Percentiles rank a stretch among this genome's conserved stretches.
Conservation (phyloP, 2,888 invertebrate genomes). For the Phyllotreta striolata region DNA sequence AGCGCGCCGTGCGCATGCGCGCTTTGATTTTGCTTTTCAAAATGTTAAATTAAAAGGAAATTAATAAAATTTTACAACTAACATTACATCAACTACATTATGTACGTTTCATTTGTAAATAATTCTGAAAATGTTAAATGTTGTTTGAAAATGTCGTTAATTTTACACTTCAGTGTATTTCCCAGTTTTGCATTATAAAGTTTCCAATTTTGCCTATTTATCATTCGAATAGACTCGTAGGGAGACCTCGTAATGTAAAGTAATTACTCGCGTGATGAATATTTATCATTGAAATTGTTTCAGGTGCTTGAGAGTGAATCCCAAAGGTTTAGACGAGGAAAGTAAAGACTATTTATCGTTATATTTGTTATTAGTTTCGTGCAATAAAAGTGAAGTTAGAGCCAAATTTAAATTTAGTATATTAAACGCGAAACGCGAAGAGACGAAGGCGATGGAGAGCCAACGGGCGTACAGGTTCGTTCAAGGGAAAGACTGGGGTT, state of each 20-base stretch:
- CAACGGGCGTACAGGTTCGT: slow-evolving; percentile 98
- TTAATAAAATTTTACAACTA: slow-evolving; percentile 18
- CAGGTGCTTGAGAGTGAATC: slow-evolving; percentile 98
- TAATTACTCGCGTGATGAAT: slow-evolving; percentile 4
- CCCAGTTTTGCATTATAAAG: too few species aligned
- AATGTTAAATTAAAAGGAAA: background rate
- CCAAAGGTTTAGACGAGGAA: slow-evolving; percentile 99
- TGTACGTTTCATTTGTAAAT: too few species aligned
- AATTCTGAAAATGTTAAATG: too few species aligned
- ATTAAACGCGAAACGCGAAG: slow-evolving; percentile 99
- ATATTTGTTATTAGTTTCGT: slow-evolving; percentile 97
- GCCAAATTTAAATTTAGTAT: slow-evolving; percentile 99
- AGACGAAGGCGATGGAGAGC: slow-evolving; percentile 99
- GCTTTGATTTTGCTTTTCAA: too few species aligned
- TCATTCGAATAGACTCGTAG: too few species aligned
- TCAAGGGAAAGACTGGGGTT: slow-evolving; percentile 99
- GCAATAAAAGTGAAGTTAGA: slow-evolving; percentile 99
- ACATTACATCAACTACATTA: too few species aligned
- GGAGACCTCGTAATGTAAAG: too few species aligned
- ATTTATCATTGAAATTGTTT: slow-evolving; percentile 1
- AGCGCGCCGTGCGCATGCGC: too few species aligned
- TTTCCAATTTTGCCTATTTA: too few species aligned
- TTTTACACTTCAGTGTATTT: too few species aligned
- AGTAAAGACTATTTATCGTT: slow-evolving; percentile 99
- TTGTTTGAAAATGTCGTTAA: too few species aligned